These are phyloP conservation scores for Gambelia wislizenii DNA, from an alignment of 2,797 vertebrate genomes.

Conservation along the genomic window DNA sequence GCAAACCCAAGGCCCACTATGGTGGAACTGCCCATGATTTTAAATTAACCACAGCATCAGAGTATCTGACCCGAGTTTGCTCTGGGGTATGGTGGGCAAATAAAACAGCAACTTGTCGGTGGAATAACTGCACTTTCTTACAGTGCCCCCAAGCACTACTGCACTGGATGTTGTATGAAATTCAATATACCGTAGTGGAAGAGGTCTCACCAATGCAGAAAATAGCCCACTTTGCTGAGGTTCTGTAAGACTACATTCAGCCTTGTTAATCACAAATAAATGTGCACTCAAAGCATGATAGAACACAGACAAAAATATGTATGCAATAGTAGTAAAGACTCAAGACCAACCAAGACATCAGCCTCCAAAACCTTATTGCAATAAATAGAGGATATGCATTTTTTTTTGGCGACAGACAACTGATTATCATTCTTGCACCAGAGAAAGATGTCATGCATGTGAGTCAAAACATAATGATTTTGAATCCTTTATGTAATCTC, in stretches of 20 bases:
- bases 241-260: too few relatives aligned
- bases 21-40: neutral
- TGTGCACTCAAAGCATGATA: neutral
- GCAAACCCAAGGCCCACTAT: neutral
- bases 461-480: constrained; percentile 4
- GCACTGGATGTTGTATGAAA: too few relatives aligned
- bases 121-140: neutral
- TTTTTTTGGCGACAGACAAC: constrained; percentile 1
- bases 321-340: neutral
- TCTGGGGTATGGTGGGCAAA: neutral
- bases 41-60: neutral
- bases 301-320: neutral
- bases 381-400: constrained; percentile 5
- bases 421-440: constrained; percentile 1
- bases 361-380: neutral
- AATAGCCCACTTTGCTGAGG: neutral
- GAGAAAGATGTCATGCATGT: constrained; percentile 2
- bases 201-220: neutral
- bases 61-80: neutral
- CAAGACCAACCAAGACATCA: neutral
- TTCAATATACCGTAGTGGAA: neutral
- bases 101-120: neutral
- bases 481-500: constrained; percentile 26
- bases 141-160: neutral
- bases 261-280: neutral